Evolutionary conservation across 2,113 vertebrate genomes (phyloP), one percentile per base, ranked within the genome.

Genomic region (Nothoprocta pentlandii): DNA sequence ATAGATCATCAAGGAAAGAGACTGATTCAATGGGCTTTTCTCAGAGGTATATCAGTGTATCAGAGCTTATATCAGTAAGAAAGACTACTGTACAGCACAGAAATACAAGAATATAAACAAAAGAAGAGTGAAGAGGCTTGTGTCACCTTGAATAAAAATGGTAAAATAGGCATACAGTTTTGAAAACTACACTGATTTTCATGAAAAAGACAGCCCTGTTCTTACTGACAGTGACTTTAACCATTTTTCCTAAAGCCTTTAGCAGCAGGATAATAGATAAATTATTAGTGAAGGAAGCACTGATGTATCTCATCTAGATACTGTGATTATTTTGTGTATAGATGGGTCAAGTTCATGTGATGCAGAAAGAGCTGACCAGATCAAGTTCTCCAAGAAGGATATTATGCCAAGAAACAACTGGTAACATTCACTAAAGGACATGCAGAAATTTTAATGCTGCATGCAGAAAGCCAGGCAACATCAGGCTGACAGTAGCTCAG

Each of bases 121-220:
- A 63, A 46, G 75, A 73, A 30, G 1, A 0, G 8, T 71, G 1
- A 6, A 2, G n/a, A 76, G 12, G 2, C 3, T 56, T 73, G 56
- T 75, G 80, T 21, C 36, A 49, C 12, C n/a, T 19, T 46, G 7
- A 86, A 39, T 9, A 61, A 66, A 1, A 9, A 34, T 2, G 3
- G 6, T 9, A 59, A 62, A 54, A n/a, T 23, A 51, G 1, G 2
- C 7, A 12, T 42, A 56, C 5, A 20, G 2, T 36, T 86, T 71
- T 26, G 15, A 13, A 12, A 51, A 42, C 59, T 21, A 19, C 5
- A 32, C 6, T 11, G 2, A 0, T 81, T 80, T 62, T 53, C 7
- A 16, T 21, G 8, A 42, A 46, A 21, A 73, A 89, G 54, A 49
- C 4, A 80, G 28, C 5, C 3, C 4, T 41, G 17, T 32, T 73